Base-by-base conservation (phyloP, 2,888 invertebrate genomes). In the Poecilus cupreus region DNA sequence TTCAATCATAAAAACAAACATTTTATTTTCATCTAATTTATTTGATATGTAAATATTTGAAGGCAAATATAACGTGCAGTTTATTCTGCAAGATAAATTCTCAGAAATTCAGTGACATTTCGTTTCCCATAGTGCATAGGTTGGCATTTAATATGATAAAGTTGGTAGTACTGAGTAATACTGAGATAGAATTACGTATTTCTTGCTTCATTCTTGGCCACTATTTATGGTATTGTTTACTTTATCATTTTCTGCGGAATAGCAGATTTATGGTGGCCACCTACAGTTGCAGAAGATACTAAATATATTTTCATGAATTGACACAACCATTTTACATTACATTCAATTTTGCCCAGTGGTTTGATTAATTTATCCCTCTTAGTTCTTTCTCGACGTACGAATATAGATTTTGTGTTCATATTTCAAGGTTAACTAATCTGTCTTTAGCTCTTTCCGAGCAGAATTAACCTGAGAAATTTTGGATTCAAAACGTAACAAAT, bases 131-230 rank as follows among this genome's bases (percentile, higher is more conserved):
- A 68, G 37, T 68, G 64, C 64, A 68, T 32, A 68, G 64, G 51
- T 74, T 49, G 26, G 51, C 74, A 32, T 74, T 74, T 74, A 49
- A 74, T 74, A 51, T 74, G 74, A 74, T 74, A 74, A 24, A 74
- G 49, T 74, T 26, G 64, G 37, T 37, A 26, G 24, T 74, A 74
- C 74, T 74, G 6, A 22, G 74, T 74, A 74, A 51, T 74, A 51
- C 51, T 74, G 2, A 74, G 49, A 74, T 74, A 32, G 51, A 74
- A 74, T 74, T 74, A 74, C 74, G 8, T 72, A 60, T 60, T 60
- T 68, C 37, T 68, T 68, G 37, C 18, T 37, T 37, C 37, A 37
- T 68, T 68, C 16, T 68, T 13, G 22, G 18, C 16, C 1, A 22
- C 1, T 24, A 4, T 10, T n/a, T 13, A 3, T 11, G n/a, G 1